Evolutionary conservation across 2,888 invertebrate genomes (phyloP).

Genomic region (Mesopsocus fuscifrons): DNA sequence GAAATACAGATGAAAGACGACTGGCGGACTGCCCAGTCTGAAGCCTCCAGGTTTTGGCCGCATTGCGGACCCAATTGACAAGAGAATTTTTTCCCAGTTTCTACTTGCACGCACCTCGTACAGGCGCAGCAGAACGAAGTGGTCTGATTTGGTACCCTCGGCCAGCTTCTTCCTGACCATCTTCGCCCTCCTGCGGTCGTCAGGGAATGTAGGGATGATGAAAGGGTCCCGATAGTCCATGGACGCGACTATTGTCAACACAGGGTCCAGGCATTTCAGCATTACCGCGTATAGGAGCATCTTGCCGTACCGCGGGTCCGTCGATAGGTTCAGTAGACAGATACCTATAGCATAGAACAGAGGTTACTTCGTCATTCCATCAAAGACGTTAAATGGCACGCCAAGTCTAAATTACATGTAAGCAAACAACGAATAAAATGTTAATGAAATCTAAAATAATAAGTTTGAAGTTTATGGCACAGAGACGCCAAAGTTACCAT

Average conservation of each 20-base stretch:
- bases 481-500: too few relatives aligned
- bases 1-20: too few relatives aligned
- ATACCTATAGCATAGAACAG: slow-evolving; percentile 9
- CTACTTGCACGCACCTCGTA: slow-evolving; percentile 39
- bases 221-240: slow-evolving; percentile 36
- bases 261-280: slow-evolving; percentile 80
- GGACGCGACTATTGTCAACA: slow-evolving; percentile 75
- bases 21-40: too few relatives aligned
- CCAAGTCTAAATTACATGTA: not conserved
- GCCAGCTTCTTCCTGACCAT: slow-evolving; percentile 46
- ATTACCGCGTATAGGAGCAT: slow-evolving; percentile 79
- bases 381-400: too few relatives aligned
- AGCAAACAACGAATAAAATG: too few relatives aligned
- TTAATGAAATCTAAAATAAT: too few relatives aligned
- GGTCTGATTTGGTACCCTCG: slow-evolving; percentile 68
- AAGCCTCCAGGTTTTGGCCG: too few relatives aligned
- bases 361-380: too few relatives aligned
- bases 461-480: too few relatives aligned
- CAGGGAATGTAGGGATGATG: not conserved
- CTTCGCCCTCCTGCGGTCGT: not conserved
- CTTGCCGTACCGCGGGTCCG: slow-evolving; percentile 83
- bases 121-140: slow-evolving; percentile 63
- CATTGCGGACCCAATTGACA: too few relatives aligned
- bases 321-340: slow-evolving; percentile 75
- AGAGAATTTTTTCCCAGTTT: too few relatives aligned